Conservation (phyloP, 2,113 vertebrate genomes). For the Platichthys flesus region DNA sequence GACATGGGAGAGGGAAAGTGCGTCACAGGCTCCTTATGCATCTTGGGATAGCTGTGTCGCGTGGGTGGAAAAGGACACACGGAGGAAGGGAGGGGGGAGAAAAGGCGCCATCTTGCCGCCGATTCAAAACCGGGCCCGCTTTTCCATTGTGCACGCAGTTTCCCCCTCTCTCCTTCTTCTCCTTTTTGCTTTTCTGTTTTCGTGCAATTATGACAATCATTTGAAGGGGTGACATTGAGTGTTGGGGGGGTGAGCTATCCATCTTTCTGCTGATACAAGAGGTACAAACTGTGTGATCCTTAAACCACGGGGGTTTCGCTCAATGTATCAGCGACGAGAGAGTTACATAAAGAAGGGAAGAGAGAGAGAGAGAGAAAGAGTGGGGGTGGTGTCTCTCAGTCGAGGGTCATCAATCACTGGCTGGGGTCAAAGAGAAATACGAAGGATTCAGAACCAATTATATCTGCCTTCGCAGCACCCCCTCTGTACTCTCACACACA, state of each 20-base stretch:
- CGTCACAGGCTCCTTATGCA: slow-evolving; percentile 68
- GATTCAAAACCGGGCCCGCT: slow-evolving; percentile 60
- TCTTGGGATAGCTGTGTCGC: slow-evolving; percentile 66
- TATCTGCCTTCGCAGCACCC: slow-evolving; percentile 63
- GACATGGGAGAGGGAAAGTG: slow-evolving; percentile 45
- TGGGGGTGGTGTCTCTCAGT: slow-evolving; percentile 75
- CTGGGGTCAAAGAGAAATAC: slow-evolving; percentile 79
- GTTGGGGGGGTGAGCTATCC: slow-evolving; percentile 54
- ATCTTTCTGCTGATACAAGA: slow-evolving; percentile 69
- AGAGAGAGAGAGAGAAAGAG: slow-evolving; percentile 21
- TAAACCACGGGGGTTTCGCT: slow-evolving; percentile 57
- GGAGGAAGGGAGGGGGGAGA: slow-evolving; percentile 50
- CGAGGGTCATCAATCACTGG: slow-evolving; percentile 82
- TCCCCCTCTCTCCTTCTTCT: slow-evolving; percentile 12
- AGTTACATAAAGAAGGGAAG: not conserved
- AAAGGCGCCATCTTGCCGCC: slow-evolving; percentile 75
- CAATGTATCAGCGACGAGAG: slow-evolving; percentile 8
- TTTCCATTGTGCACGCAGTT: slow-evolving; percentile 42
- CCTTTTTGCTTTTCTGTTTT: slow-evolving; percentile 40
- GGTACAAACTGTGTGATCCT: slow-evolving; percentile 51
- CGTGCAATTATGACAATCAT: slow-evolving; percentile 62
- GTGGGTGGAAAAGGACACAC: slow-evolving; percentile 49
- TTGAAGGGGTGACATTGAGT: slow-evolving; percentile 19
- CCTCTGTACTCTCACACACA: not conserved
- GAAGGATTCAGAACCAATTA: slow-evolving; percentile 80